A percentile compares a stretch with the other conserved stretches of the same genome.
phyloP scores from a whole-genome alignment of 1,140 invertebrate genomes.

The Maniola jurtina region DNA sequence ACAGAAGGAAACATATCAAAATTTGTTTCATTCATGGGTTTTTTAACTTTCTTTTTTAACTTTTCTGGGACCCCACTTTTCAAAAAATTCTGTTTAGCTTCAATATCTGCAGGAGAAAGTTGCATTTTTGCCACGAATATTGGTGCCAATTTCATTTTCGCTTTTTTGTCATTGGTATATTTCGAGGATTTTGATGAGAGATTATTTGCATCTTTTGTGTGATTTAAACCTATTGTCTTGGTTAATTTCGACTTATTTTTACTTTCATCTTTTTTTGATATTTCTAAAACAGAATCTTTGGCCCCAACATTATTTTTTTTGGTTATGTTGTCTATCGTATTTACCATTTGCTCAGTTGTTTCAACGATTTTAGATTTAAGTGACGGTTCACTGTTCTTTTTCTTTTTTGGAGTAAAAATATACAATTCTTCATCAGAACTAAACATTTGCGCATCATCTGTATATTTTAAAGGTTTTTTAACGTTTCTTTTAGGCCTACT shows the following conservation, averaged over 20 bases:
- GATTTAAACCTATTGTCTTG: conserved; percentile 14
- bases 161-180: conserved; percentile 18
- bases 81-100: conserved; percentile 81
- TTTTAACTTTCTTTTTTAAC: conserved; percentile 75
- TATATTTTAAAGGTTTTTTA: conserved; percentile 68
- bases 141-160: conserved; percentile 78
- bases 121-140: conserved; percentile 80
- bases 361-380: conserved; percentile 14
- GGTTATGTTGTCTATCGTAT: not conserved
- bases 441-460: conserved; percentile 48
- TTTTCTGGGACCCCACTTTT: conserved; percentile 80
- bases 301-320: conserved; percentile 10
- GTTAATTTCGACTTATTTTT: conserved; percentile 19
- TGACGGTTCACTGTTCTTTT: conserved; percentile 43
- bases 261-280: conserved; percentile 13
- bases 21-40: conserved; percentile 48
- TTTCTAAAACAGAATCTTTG: not conserved
- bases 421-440: conserved; percentile 70
- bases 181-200: conserved; percentile 12
- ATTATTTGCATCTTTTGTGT: conserved; percentile 16
- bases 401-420: conserved; percentile 71
- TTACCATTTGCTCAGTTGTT: conserved; percentile 8
- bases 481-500: conserved; percentile 55
- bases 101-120: conserved; percentile 70
- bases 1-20: conserved; percentile 75